phyloP scores from a whole-genome alignment of 2,888 invertebrate genomes.

The Holacanthella duospinosa region DNA sequence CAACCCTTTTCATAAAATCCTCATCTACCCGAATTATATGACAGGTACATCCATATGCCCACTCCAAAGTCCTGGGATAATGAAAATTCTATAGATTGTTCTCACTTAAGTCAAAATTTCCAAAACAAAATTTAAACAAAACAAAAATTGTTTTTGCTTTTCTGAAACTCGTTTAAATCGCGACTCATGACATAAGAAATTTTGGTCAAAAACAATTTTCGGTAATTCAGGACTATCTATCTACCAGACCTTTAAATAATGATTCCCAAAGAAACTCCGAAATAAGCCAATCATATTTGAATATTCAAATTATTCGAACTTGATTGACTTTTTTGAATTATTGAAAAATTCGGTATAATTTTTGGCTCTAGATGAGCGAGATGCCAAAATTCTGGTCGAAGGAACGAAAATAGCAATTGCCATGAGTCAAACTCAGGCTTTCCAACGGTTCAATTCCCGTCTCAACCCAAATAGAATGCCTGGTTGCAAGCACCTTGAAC shows the following conservation, averaged over 20 bases:
- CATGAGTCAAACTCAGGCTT: constrained; percentile 63
- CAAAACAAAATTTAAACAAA: too few relatives aligned
- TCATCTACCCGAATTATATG: constrained; percentile 79
- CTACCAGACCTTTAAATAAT: too few relatives aligned
- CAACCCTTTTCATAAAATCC: constrained; percentile 76
- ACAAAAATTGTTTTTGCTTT: too few relatives aligned
- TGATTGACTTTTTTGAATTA: too few relatives aligned
- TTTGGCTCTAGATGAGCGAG: constrained; percentile 23
- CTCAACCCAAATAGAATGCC: constrained; percentile 65
- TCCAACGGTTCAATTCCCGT: constrained; percentile 67
- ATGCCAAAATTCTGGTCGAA: constrained; percentile 30
- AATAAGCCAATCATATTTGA: too few relatives aligned
- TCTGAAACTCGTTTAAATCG: too few relatives aligned
- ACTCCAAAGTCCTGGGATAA: not conserved
- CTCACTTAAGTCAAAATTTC: not conserved
- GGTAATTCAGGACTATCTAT: too few relatives aligned
- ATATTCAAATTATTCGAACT: too few relatives aligned
- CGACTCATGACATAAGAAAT: too few relatives aligned
- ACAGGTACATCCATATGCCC: constrained; percentile 26
- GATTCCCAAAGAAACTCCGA: too few relatives aligned
- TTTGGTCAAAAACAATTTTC: too few relatives aligned
- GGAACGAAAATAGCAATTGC: constrained; percentile 60
- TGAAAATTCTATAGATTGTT: too few relatives aligned
- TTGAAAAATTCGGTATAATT: not conserved
- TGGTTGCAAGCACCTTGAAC: constrained; percentile 51